Percentiles rank a stretch among this genome's conserved stretches.
Conservation (phyloP, 2,113 vertebrate species). For the Eretmochelys imbricata region DNA sequence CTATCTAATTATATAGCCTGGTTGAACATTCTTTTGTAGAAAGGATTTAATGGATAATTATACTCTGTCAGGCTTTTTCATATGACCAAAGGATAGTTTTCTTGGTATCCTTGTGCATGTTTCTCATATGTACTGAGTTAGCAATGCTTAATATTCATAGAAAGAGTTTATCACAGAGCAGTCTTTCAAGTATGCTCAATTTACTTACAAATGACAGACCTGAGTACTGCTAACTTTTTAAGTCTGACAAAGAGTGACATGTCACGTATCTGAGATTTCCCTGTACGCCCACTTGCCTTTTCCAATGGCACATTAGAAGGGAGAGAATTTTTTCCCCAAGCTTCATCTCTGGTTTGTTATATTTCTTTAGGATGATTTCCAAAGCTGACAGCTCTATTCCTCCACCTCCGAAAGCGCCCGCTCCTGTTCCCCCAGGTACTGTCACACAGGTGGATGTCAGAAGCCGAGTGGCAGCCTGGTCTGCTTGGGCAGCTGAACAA, state of each 20-base stretch:
- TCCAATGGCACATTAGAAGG: not conserved
- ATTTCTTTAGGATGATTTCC: conserved; percentile 86
- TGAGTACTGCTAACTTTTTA: not conserved
- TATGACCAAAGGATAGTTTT: not conserved
- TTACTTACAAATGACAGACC: not conserved
- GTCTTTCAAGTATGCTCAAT: not conserved
- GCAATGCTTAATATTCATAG: fast-evolving
- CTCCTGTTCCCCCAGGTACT: conserved; percentile 85
- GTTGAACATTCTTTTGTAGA: not conserved
- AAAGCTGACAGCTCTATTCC: conserved; percentile 89
- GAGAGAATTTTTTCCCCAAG: fast-evolving
- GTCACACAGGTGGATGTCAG: conserved; percentile 86
- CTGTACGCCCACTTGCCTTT: not conserved
- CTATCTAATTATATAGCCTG: not conserved
- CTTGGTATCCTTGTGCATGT: not conserved
- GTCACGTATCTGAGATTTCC: not conserved
- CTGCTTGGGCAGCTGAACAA: conserved; percentile 88
- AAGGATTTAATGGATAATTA: too few relatives aligned
- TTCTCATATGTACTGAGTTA: not conserved
- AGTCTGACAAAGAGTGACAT: not conserved
- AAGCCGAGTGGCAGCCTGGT: conserved; percentile 91
- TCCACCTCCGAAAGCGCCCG: conserved; percentile 87
- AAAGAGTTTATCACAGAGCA: not conserved
- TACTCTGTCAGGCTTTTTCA: not conserved
- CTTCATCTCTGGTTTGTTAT: not conserved